These are phyloP conservation scores for Tanaodytes sp. DNA, from an alignment of 2,888 invertebrate genomes.

Conservation along the genomic window DNA sequence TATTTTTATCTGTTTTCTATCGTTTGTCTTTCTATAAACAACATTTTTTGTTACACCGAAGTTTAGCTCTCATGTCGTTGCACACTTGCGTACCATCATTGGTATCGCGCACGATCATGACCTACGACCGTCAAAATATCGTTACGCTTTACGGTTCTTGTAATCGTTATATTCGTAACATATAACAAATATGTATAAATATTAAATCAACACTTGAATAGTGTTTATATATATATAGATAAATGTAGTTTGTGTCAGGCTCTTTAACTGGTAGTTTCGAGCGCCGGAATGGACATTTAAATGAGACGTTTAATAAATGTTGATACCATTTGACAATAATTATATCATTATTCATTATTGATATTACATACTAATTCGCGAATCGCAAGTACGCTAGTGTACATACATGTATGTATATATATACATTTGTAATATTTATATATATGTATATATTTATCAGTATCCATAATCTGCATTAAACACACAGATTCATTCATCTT, in stretches of 20 bases:
- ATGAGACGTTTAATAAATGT: constrained; percentile 17
- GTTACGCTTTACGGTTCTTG: constrained; percentile 22
- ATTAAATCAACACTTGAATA: constrained; percentile 31
- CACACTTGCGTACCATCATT: no score
- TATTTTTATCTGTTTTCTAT: no score
- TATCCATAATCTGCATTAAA: constrained; percentile 32
- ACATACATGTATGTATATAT: constrained; percentile 43
- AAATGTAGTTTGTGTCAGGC: constrained; percentile 37
- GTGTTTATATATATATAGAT: constrained; percentile 40
- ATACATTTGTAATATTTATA: constrained; percentile 40
- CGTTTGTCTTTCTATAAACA: constrained; percentile 55
- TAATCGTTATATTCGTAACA: constrained; percentile 39
- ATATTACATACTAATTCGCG: no score
- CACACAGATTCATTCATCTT: constrained; percentile 42
- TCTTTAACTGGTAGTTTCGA: constrained; percentile 25
- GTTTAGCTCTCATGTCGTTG: constrained; percentile 46
- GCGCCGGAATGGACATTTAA: constrained; percentile 18
- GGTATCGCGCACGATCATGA: no score
- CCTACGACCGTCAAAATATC: constrained; percentile 41
- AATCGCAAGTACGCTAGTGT: constrained; percentile 27
- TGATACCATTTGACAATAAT: constrained; percentile 12
- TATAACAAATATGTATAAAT: constrained; percentile 53
- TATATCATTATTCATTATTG: constrained; percentile 16
- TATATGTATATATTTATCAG: constrained; percentile 25
- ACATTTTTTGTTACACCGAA: constrained; percentile 53